Base-by-base conservation (phyloP, 2,797 vertebrate species). In the Premnoplex brunnescens region DNA sequence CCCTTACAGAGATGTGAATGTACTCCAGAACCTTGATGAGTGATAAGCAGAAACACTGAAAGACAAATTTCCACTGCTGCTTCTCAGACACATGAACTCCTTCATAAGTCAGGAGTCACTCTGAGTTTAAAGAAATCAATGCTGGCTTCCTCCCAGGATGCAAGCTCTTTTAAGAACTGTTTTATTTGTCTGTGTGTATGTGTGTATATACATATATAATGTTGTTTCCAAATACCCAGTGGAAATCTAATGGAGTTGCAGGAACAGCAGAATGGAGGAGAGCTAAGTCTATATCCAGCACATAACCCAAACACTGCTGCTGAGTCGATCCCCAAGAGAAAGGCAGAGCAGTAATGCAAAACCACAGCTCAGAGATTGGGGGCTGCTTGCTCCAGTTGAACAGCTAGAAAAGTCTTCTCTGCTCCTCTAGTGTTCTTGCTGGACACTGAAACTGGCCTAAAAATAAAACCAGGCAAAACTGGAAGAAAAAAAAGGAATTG, bases 91-190 rank as follows among this genome's bases (percentile, higher is more conserved):
- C 69, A 46, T 41, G 84, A 91, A 84, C 68, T 91, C 46, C 76
- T 95, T 94, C 49, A 15, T 63, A 95, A 93, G 90, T 93, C 81
- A 94, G 82, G 78, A 95, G 64, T 95, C 85, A 84, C 36, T 81
- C 77, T 69, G 68, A 85, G 62, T 91, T 93, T 87, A 92, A 87
- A 91, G 66, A 88, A 95, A 84, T 85, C 71, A 63, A 4, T 56
- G 67, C 52, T 94, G 75, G 58, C 85, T 91, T 88, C 58, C 60
- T 95, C 75, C 84, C 79, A 85, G 75, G 41, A 78, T 6, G 5
- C 2, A 2, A 93, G 69, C 62, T 93, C 48, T 89, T 43, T 77
- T 56, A 88, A 78, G 81, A 95, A 59, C 52, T 69, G 64, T 16
- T 80, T 75, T 76, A 7, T 91, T 30, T 83, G 64, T 73, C 32